phyloP scores from a whole-genome alignment of 1,140 invertebrate species.

The Vanessa tameamea region DNA sequence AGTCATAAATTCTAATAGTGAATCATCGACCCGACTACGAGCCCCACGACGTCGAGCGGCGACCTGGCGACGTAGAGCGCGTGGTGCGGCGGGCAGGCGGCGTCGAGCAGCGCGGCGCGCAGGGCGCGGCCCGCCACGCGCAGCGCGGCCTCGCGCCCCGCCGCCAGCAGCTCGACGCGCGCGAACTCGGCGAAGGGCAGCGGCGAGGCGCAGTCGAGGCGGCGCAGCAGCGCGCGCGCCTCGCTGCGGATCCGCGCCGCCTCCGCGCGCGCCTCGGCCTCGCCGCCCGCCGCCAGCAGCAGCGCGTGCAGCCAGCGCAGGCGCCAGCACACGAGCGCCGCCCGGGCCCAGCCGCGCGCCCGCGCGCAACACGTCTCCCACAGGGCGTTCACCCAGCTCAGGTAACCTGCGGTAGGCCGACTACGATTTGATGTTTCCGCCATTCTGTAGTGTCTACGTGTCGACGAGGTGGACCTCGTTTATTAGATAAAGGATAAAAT shows the following conservation, averaged over 20 bases:
- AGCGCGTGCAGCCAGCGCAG: constrained; percentile 18
- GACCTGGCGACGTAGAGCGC: constrained; percentile 42
- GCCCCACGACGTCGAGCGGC: not conserved
- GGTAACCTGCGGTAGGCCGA: constrained; percentile 30
- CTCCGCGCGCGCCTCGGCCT: constrained; percentile 27
- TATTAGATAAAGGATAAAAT: not conserved
- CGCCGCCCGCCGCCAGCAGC: constrained; percentile 26
- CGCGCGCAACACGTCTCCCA: constrained; percentile 46
- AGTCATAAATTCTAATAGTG: not conserved
- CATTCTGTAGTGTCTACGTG: no score
- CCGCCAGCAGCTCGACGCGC: constrained; percentile 34
- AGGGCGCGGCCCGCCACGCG: constrained; percentile 32
- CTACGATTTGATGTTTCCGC: not conserved
- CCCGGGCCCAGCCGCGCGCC: constrained; percentile 40
- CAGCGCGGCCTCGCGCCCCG: constrained; percentile 22
- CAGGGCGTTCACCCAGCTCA: constrained; percentile 45
- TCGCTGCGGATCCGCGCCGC: constrained; percentile 30
- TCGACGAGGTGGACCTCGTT: not conserved
- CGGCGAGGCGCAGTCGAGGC: constrained; percentile 19
- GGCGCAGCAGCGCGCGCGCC: constrained; percentile 31
- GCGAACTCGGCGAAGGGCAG: constrained; percentile 46
- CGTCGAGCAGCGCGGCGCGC: constrained; percentile 37
- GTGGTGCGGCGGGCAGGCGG: constrained; percentile 23
- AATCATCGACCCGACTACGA: constrained; percentile 27
- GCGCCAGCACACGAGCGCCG: constrained; percentile 27